Evolutionary conservation across 2,888 invertebrate genomes (phyloP), one percentile per base, ranked within the genome.

Genomic region (Heliconius ethilla): DNA sequence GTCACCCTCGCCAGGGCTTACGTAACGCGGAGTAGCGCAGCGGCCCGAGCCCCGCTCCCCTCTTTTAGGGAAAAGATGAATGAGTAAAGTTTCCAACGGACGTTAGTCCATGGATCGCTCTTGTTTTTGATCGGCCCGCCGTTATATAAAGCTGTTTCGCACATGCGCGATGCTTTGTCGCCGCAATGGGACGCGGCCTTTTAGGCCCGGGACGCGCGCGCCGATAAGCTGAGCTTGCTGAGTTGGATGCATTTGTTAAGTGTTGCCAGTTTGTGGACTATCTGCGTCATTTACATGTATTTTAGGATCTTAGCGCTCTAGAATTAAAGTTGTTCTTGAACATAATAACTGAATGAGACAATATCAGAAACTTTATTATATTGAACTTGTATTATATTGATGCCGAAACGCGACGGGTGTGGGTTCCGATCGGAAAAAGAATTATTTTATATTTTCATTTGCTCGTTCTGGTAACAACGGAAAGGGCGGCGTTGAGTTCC

Each of bases 21-120:
- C 85, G 88, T 93, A 93, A 92, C 89, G 86, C 90, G 87, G 84
- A 82, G 85, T 85, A 85, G 86, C 89, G 91, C 91, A 91, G 90
- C 91, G 89, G 89, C 90, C 87, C 89, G 75, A 66, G 76, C 83
- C 91, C 92, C 92, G 90, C 91, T 80, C 92, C 91, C 91, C 92
- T 87, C 90, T 88, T 90, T 92, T 90, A 89, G 90, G 91, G 91
- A 92, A 94, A 93, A 92, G 93, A 94, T 93, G 93, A 94, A 93
- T 94, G 93, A 91, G 91, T 84, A 91, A 94, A 93, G 90, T 94
- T 94, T 92, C 90, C 91, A 90, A 90, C 91, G 90, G 91, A 91
- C 92, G 88, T 86, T 89, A 89, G 89, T 87, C 91, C 92, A 91
- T 90, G 90, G 91, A 91, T 91, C 89, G 89, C 87, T 86, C 86